phyloP scores from a whole-genome alignment of 2,888 invertebrate species.

The Lochmaea capreae region DNA sequence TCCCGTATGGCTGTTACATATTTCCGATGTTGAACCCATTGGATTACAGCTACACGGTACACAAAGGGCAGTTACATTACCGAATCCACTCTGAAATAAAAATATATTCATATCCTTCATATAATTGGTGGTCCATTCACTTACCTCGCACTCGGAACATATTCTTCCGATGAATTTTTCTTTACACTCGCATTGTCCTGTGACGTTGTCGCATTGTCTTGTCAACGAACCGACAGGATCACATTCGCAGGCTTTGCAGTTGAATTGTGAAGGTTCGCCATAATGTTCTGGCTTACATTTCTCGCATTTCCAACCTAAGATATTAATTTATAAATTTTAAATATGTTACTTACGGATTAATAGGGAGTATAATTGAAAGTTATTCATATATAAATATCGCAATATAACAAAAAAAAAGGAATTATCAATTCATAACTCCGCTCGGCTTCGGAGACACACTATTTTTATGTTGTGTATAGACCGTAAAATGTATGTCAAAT shows the following conservation, averaged over 20 bases:
- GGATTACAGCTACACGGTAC: slow-evolving; percentile 82
- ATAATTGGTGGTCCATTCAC: slow-evolving; percentile 14
- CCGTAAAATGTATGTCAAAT: too few relatives aligned
- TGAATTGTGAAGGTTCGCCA: slow-evolving; percentile 72
- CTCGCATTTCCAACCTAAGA: slow-evolving; percentile 74
- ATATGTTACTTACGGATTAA: too few relatives aligned
- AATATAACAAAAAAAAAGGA: too few relatives aligned
- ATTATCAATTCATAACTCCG: too few relatives aligned
- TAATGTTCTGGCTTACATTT: slow-evolving; percentile 75
- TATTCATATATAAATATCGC: too few relatives aligned
- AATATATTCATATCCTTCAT: not conserved
- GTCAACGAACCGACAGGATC: slow-evolving; percentile 78
- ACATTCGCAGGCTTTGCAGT: slow-evolving; percentile 83
- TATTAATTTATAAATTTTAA: too few relatives aligned
- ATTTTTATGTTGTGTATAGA: too few relatives aligned
- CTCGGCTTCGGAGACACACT: too few relatives aligned
- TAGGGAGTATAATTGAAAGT: too few relatives aligned
- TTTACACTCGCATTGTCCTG: slow-evolving; percentile 82
- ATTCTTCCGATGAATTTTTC: slow-evolving; percentile 77
- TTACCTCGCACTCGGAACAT: slow-evolving; percentile 75
- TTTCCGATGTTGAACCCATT: slow-evolving; percentile 73
- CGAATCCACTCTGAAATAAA: slow-evolving; percentile 70
- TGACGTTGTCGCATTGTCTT: slow-evolving; percentile 76
- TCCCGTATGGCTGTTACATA: slow-evolving; percentile 83
- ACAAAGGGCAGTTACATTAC: slow-evolving; percentile 84